Percentiles rank a stretch among this genome's conserved stretches.
These are phyloP conservation scores for Nymphalis c-album DNA, from an alignment of 2,888 invertebrate genomes.

Conservation along the genomic window DNA sequence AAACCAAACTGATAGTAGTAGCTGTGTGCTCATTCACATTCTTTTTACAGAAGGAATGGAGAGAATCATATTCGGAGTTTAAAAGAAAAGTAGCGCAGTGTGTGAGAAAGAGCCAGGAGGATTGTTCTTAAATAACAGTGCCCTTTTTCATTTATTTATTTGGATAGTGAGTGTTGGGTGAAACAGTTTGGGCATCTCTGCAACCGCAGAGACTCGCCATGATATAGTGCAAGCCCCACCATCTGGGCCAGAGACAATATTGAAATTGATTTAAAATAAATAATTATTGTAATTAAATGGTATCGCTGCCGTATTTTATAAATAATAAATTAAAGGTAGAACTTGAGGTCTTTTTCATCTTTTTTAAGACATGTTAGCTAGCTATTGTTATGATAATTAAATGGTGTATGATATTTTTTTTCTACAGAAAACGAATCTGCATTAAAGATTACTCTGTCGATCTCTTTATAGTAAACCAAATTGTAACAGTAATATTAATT, in stretches of 20 bases:
- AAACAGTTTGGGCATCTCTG: constrained; percentile 59
- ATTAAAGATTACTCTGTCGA: constrained; percentile 60
- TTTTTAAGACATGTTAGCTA: constrained; percentile 80
- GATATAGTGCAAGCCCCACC: constrained; percentile 58
- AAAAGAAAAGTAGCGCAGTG: constrained; percentile 98
- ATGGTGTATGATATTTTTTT: constrained; percentile 76
- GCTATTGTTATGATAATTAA: constrained; percentile 77
- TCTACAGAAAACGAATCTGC: constrained; percentile 77
- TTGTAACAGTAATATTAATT: constrained; percentile 27
- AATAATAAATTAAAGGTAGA: constrained; percentile 74
- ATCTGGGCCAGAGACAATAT: constrained; percentile 77
- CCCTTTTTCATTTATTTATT: constrained; percentile 76
- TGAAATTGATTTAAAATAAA: constrained; percentile 79
- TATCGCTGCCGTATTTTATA: constrained; percentile 80
- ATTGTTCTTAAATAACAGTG: constrained; percentile 91
- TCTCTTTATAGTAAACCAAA: constrained; percentile 41
- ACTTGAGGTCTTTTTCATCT: constrained; percentile 79
- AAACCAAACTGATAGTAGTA: constrained; percentile 70
- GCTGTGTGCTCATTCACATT: constrained; percentile 77
- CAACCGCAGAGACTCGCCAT: constrained; percentile 54
- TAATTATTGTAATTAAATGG: constrained; percentile 79
- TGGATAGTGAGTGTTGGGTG: constrained; percentile 77
- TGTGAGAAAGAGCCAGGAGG: constrained; percentile 99
- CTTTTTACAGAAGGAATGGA: constrained; percentile 96
- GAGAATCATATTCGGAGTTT: constrained; percentile 98